Evolutionary conservation across 2,888 invertebrate species (phyloP).

Genomic region (Thera britannica): DNA sequence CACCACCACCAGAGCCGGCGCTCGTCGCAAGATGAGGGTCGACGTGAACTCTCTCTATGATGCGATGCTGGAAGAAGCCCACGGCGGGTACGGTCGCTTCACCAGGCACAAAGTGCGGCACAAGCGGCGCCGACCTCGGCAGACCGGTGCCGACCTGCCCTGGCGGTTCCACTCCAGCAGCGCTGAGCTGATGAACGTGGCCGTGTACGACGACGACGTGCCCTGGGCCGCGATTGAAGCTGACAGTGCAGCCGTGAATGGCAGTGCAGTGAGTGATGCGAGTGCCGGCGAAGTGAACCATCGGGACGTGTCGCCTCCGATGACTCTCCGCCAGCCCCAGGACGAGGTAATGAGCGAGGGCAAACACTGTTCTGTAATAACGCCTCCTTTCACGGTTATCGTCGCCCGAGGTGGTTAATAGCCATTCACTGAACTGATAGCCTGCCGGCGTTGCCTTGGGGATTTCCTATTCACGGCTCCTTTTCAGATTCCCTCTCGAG

Average conservation of each 20-base stretch:
- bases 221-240: constrained; percentile 81
- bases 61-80: constrained; percentile 75
- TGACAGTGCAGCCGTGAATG: constrained; percentile 57
- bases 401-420: constrained; percentile 80
- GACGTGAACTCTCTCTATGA: constrained; percentile 72
- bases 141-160: constrained; percentile 69
- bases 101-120: constrained; percentile 78
- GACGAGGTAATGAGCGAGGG: constrained; percentile 75
- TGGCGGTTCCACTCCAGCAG: constrained; percentile 85
- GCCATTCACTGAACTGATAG: constrained; percentile 75
- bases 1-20: constrained; percentile 46
- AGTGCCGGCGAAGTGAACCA: constrained; percentile 68
- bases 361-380: constrained; percentile 66
- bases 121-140: constrained; percentile 76
- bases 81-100: constrained; percentile 67
- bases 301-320: constrained; percentile 73
- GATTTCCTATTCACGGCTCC: constrained; percentile 69
- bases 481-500: constrained; percentile 71
- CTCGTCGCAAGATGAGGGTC: constrained; percentile 68
- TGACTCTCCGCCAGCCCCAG: constrained; percentile 74
- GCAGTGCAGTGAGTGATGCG: constrained; percentile 78
- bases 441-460: constrained; percentile 67
- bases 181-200: constrained; percentile 78
- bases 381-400: constrained; percentile 74
- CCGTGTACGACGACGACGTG: constrained; percentile 81